Evolutionary conservation across 2,888 invertebrate species (phyloP).

Genomic region (Orthonychiurus folsomi): DNA sequence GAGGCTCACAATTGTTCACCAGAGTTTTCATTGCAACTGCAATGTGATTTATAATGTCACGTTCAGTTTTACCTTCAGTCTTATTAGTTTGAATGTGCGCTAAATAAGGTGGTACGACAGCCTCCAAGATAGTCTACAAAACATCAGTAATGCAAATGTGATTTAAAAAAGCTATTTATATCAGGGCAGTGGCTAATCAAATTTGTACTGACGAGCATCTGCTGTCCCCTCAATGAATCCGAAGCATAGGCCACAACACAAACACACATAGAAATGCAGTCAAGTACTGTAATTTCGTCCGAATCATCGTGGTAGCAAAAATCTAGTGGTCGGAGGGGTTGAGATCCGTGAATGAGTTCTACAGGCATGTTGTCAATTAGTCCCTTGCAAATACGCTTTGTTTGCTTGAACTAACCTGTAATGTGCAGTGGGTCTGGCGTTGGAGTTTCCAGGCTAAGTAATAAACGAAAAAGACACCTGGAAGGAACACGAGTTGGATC

Average conservation of each 20-base stretch:
- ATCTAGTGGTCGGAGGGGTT: constrained; percentile 86
- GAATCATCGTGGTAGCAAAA: constrained; percentile 98
- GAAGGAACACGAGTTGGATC: constrained; percentile 62
- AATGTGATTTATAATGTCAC: constrained; percentile 82
- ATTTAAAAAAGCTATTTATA: not conserved
- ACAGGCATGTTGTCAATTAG: no score
- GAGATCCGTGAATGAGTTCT: constrained; percentile 80
- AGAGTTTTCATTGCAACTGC: constrained; percentile 91
- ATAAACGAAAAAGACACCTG: constrained; percentile 79
- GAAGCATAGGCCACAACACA: constrained; percentile 98
- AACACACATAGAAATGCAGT: constrained; percentile 96
- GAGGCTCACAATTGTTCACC: constrained; percentile 89
- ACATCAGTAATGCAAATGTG: constrained; percentile 32
- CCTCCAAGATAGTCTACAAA: constrained; percentile 92
- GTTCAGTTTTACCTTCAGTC: constrained; percentile 85
- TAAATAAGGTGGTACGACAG: constrained; percentile 89
- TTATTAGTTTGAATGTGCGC: constrained; percentile 85
- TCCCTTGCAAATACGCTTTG: no score
- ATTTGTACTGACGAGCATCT: constrained; percentile 70
- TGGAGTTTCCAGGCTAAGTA: constrained; percentile 85
- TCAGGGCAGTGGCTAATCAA: constrained; percentile 2
- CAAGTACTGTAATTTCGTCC: constrained; percentile 90
- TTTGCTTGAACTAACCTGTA: constrained; percentile 45
- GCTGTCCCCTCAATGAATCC: constrained; percentile 83
- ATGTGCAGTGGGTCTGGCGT: constrained; percentile 90